Conservation (phyloP, 1,140 invertebrate species). For the Diachasma alloeum region DNA sequence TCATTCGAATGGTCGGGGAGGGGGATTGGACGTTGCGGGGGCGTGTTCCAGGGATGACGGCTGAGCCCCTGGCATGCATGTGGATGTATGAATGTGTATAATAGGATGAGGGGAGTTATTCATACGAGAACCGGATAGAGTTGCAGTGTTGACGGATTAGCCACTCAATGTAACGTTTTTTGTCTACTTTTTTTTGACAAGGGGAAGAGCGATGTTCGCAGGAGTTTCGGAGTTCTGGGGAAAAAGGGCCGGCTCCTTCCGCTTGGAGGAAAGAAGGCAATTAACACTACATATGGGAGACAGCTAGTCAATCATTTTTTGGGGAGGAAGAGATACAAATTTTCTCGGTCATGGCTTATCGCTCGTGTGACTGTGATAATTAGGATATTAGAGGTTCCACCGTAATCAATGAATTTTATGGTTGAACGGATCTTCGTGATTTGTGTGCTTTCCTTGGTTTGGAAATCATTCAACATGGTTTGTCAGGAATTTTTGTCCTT, state of each 20-base stretch:
- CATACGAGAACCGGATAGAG: slow-evolving; percentile 27
- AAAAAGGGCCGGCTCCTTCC: slow-evolving; percentile 19
- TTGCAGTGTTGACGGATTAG: slow-evolving; percentile 47
- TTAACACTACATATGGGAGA: slow-evolving; percentile 51
- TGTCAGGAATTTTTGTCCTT: too few relatives aligned
- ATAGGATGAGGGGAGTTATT: not conserved
- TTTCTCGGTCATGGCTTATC: slow-evolving; percentile 46
- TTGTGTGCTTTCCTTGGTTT: too few relatives aligned
- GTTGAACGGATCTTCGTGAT: not conserved
- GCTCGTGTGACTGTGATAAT: slow-evolving; percentile 1
- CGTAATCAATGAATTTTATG: not conserved
- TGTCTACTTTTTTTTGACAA: not conserved
- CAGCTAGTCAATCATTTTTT: slow-evolving; percentile 49
- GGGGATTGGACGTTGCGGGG: not conserved
- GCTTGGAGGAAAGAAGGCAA: slow-evolving; percentile 42
- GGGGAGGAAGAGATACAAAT: slow-evolving; percentile 37
- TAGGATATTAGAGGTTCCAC: not conserved
- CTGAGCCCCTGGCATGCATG: not conserved
- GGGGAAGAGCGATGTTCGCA: slow-evolving; percentile 18
- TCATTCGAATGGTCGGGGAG: not conserved
- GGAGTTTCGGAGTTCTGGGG: slow-evolving; percentile 36
- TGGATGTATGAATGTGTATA: not conserved
- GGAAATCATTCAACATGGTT: too few relatives aligned
- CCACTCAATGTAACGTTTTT: slow-evolving; percentile 24
- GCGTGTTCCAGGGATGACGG: slow-evolving; percentile 20